These are phyloP conservation scores for Cebidichthys violaceus DNA, from an alignment of 2,113 vertebrate genomes.

Conservation along the genomic window DNA sequence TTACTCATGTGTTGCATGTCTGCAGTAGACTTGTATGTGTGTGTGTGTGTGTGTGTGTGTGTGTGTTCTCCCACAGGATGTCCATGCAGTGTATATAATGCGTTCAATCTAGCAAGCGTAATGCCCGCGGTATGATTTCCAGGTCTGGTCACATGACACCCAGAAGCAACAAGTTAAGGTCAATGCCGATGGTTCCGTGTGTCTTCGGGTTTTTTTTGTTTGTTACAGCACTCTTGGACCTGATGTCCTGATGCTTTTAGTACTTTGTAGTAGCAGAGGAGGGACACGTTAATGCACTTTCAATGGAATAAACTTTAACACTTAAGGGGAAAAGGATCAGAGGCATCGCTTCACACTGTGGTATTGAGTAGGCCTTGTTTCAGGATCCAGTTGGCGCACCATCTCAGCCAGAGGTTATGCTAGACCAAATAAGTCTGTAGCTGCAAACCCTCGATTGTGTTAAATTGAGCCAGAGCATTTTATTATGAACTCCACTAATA, in stretches of 20 bases:
- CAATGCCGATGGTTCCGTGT: background rate
- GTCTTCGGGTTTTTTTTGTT: background rate
- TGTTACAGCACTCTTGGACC: background rate
- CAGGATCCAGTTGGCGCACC: background rate
- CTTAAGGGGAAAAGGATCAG: background rate
- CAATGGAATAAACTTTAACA: background rate
- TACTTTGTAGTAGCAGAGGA: background rate
- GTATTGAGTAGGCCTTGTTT: background rate
- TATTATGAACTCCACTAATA: slow-evolving; percentile 32
- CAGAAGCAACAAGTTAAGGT: slow-evolving; percentile 40
- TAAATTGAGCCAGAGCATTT: background rate
- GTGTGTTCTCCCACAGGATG: slow-evolving; percentile 37
- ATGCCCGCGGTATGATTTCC: slow-evolving; percentile 56
- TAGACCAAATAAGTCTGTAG: background rate
- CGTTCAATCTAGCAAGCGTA: slow-evolving; percentile 56
- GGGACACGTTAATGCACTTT: background rate
- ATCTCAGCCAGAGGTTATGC: background rate
- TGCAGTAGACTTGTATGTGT: background rate
- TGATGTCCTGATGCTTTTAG: background rate
- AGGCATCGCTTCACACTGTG: background rate
- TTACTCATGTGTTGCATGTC: slow-evolving; percentile 26
- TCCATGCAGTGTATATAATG: slow-evolving; percentile 50
- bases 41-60: slow-evolving; percentile 11
- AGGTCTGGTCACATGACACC: slow-evolving; percentile 61
- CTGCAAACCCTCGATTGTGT: background rate